Base-by-base conservation (phyloP, 2,888 invertebrate species). In the Agapetus fuscipes region DNA sequence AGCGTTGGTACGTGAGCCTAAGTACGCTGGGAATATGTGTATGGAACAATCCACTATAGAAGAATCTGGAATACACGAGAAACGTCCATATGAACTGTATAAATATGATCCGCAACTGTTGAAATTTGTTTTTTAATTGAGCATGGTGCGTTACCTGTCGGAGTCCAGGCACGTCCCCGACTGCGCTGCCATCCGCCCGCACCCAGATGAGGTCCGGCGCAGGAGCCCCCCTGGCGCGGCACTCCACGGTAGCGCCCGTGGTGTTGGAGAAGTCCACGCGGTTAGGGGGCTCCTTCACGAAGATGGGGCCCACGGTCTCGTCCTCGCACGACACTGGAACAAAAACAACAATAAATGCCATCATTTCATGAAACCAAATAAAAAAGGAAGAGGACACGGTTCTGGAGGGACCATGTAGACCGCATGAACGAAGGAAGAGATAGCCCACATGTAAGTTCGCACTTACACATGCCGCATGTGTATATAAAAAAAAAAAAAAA, bases 201-300 rank as follows among this genome's bases (percentile, higher is more conserved):
- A 91, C 82, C 94, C 94, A 95, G 56, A 91, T 88, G 51, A 94
- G 86, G 61, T 88, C 86, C 38, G 93, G 90, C 50, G 84, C 76
- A 14, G 94, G 94, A 53, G 84, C 85, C 50, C 91, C 94, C 54
- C 86, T 77, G 10, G 91, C 89, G 50, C 88, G 83, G 61, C 94
- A 95, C 62, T 91, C 90, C 45, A 94, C 87, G 53, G 86, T 83
- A 45, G 90, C 86, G 54, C 93, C 93, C 41, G 89, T 89, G 51
- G 90, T 90, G 63, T 94, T 94, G 51, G 90, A 90, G 66, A 94
- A 93, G 65, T 90, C 91, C 50, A 94, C 80, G 53, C 88, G 80
- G 64, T 89, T 88, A 47, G 85, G 83, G 38, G 93, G 93, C 70
- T 93, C 91, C 54, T 85, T 85, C 54, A 89, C 78, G 64, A 93